Evolutionary conservation across 2,797 vertebrate genomes (phyloP).

Genomic region (Hyperoplus immaculatus): DNA sequence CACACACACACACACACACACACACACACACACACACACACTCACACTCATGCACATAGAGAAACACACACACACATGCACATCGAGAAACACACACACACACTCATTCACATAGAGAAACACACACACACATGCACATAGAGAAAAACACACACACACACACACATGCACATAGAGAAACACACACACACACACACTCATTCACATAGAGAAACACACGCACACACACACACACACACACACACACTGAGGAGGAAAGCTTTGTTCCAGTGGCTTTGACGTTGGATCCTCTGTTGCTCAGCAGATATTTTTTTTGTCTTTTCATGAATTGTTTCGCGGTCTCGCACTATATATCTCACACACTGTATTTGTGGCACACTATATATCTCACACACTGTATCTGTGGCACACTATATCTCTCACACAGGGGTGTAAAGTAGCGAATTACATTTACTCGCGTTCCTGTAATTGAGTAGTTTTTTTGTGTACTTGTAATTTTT

Average conservation of each 20-base stretch:
- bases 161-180: not conserved
- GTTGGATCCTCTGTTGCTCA: conserved; percentile 1
- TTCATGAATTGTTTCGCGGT: conserved; percentile 8
- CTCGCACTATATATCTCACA: not conserved
- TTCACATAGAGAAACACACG: conserved; percentile 15
- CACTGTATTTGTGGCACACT: too few relatives aligned
- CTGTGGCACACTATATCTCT: not conserved
- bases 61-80: not conserved
- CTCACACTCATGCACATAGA: not conserved
- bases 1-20: not conserved
- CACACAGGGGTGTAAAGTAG: too few relatives aligned
- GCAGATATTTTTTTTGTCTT: conserved; percentile 26
- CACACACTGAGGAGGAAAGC: conserved; percentile 28
- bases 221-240: conserved; percentile 10
- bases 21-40: conserved; percentile 13
- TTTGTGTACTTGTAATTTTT: too few relatives aligned
- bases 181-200: conserved; percentile 5
- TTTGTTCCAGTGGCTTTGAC: conserved; percentile 50
- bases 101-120: not conserved
- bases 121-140: not conserved
- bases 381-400: too few relatives aligned
- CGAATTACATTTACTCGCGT: too few relatives aligned
- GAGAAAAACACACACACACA: conserved; percentile 3
- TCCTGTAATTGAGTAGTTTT: too few relatives aligned
- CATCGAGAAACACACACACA: conserved; percentile 1